A percentile compares a stretch with the other conserved stretches of the same genome.
phyloP scores from a whole-genome alignment of 2,797 vertebrate genomes.

The Pseudotriccus pelzelni region DNA sequence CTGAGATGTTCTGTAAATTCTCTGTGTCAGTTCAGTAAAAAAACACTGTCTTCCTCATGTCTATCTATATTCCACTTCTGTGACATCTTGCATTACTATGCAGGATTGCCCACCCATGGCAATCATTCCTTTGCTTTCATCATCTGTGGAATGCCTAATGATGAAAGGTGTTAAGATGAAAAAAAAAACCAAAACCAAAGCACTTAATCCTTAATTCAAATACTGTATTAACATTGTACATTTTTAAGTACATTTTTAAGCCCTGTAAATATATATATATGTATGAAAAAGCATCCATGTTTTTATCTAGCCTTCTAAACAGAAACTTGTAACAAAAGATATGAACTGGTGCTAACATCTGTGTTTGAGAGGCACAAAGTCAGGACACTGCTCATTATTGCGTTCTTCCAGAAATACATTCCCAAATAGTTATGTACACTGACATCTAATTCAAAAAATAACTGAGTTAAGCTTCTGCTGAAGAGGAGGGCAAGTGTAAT shows the following conservation, averaged over 20 bases:
- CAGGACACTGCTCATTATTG: background rate
- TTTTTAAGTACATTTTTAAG: background rate
- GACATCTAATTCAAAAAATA: background rate
- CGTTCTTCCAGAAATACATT: background rate
- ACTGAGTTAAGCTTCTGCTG: background rate
- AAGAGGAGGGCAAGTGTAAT: background rate
- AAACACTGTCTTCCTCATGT: background rate
- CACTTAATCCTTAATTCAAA: background rate
- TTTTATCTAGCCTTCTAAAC: background rate
- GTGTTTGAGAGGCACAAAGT: background rate
- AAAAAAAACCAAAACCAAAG: background rate
- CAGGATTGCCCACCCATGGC: background rate
- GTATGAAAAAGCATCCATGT: background rate
- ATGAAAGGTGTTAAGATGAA: background rate
- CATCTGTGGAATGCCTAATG: background rate
- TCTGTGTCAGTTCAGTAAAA: background rate
- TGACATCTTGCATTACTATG: background rate
- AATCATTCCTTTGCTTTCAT: slow-evolving; percentile 38
- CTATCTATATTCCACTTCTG: background rate
- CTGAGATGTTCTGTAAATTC: background rate
- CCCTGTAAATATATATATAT: background rate
- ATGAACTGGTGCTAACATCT: background rate
- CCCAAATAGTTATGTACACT: background rate
- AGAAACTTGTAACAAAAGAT: background rate
- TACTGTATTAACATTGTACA: background rate